phyloP scores from a whole-genome alignment of 2,113 vertebrate species.

The Spermophilus dauricus region DNA sequence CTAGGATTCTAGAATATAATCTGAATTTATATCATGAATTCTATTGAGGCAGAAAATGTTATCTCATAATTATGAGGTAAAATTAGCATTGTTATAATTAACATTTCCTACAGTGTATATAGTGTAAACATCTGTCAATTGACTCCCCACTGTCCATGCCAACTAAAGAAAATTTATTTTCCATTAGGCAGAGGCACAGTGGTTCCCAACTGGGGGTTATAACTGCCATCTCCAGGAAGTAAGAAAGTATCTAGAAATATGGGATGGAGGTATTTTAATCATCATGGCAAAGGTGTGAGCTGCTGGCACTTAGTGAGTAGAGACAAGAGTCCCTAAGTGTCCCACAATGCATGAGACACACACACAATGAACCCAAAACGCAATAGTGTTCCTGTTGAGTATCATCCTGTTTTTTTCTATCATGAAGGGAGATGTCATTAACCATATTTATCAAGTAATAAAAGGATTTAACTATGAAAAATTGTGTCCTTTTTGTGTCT shows the following conservation, averaged over 20 bases:
- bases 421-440: neutral
- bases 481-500: neutral
- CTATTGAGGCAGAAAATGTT: conserved; percentile 42
- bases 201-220: conserved; percentile 7
- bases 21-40: conserved; percentile 38
- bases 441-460: neutral
- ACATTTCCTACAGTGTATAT: neutral
- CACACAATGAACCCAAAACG: neutral
- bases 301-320: neutral
- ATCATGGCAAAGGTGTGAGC: neutral
- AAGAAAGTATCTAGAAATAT: conserved; percentile 13
- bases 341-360: neutral
- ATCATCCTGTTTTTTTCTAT: neutral
- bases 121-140: conserved; percentile 28
- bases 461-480: conserved; percentile 17
- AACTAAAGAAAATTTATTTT: conserved; percentile 47
- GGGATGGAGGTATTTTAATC: conserved; percentile 10
- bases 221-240: neutral
- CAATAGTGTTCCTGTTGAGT: neutral
- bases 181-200: conserved; percentile 29
- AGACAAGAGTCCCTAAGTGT: neutral
- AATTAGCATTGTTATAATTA: conserved; percentile 28
- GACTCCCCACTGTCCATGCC: neutral
- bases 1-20: conserved; percentile 14
- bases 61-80: conserved; percentile 7